These are phyloP conservation scores for Sebastolobus altivelis DNA, from an alignment of 2,797 vertebrate species.

Conservation along the genomic window DNA sequence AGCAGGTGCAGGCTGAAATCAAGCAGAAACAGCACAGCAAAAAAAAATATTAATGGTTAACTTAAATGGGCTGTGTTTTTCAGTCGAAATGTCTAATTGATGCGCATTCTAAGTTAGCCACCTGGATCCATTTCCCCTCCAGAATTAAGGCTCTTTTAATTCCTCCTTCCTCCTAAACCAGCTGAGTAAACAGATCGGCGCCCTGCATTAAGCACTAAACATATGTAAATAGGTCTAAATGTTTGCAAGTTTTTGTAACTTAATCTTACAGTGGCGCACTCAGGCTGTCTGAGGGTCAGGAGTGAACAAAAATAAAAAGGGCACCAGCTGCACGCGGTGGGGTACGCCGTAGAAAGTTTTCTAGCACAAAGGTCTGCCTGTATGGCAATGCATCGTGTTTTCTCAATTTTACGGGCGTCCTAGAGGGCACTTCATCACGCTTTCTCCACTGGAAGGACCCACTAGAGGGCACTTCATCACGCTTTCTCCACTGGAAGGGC, in stretches of 20 bases:
- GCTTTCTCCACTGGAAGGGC: too few species aligned
- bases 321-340: too few species aligned
- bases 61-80: conserved; percentile 40
- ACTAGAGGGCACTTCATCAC: too few species aligned
- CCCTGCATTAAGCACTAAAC: background rate
- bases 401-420: too few species aligned
- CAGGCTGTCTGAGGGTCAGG: too few species aligned
- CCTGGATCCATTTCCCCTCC: conserved; percentile 54
- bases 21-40: conserved; percentile 42
- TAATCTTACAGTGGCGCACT: background rate
- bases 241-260: background rate
- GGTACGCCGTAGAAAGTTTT: too few species aligned
- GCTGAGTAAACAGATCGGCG: conserved; percentile 35
- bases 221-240: background rate
- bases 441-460: too few species aligned
- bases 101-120: conserved; percentile 41
- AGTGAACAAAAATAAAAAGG: too few species aligned
- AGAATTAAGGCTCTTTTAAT: conserved; percentile 41
- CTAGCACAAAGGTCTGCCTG: too few species aligned
- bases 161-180: conserved; percentile 36
- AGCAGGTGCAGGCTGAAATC: conserved; percentile 50
- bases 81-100: conserved; percentile 49
- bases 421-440: too few species aligned
- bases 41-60: conserved; percentile 53
- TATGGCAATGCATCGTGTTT: too few species aligned